A percentile compares a stretch with the other conserved stretches of the same genome.
phyloP scores from a whole-genome alignment of 2,113 vertebrate species.

The Petaurus breviceps region DNA sequence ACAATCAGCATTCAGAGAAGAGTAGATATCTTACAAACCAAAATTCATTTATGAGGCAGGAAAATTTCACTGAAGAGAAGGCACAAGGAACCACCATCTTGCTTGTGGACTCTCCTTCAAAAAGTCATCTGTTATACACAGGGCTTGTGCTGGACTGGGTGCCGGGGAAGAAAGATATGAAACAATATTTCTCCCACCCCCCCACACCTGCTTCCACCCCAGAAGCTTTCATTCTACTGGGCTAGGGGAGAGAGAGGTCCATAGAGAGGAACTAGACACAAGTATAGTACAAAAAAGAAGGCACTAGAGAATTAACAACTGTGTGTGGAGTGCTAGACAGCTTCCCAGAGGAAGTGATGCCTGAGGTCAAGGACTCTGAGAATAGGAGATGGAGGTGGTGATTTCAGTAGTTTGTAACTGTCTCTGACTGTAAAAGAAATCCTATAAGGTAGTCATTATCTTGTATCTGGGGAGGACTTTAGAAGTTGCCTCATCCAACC shows the following conservation, averaged over 20 bases:
- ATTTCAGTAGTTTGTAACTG: background rate
- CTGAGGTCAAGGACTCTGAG: background rate
- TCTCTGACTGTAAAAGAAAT: background rate
- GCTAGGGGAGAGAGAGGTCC: background rate
- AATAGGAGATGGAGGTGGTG: background rate
- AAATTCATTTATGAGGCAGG: background rate
- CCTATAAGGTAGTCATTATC: background rate
- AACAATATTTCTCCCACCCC: background rate
- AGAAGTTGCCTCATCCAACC: background rate
- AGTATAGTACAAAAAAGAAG: background rate
- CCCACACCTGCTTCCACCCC: background rate
- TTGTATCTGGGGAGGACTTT: background rate
- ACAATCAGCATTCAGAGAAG: background rate
- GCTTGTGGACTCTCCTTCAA: background rate
- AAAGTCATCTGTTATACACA: background rate
- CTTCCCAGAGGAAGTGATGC: background rate
- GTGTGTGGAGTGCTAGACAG: background rate
- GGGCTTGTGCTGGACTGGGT: background rate
- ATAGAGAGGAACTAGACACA: background rate
- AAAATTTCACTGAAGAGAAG: background rate
- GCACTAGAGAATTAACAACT: background rate
- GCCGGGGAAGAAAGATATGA: background rate
- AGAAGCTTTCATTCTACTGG: background rate
- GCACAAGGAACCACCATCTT: background rate
- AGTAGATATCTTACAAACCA: background rate